Conservation (phyloP, 2,888 invertebrate species). For the Leptarthrus brevirostris region DNA sequence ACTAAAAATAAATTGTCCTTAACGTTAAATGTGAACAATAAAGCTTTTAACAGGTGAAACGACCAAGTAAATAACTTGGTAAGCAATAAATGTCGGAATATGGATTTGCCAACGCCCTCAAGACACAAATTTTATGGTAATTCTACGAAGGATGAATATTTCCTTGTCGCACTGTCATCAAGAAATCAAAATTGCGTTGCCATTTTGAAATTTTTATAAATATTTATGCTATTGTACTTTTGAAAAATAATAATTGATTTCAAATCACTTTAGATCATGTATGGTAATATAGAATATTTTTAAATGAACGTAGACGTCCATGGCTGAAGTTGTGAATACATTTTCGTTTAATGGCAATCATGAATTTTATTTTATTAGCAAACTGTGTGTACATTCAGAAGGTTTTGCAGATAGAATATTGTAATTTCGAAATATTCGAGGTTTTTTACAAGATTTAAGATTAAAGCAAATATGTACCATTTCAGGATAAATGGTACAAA, state of each 20-base stretch:
- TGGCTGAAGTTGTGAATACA: background rate
- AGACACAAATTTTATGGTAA: conserved; percentile 37
- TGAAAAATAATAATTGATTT: background rate
- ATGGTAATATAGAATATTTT: background rate
- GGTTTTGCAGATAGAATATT: background rate
- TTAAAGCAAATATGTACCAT: background rate
- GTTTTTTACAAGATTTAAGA: background rate
- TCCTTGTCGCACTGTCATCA: background rate
- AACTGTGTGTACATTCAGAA: conserved; percentile 3
- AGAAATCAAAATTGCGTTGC: background rate
- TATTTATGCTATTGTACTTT: background rate
- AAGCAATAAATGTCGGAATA: conserved; percentile 20
- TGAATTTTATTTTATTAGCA: background rate
- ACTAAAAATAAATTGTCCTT: conserved; percentile 40
- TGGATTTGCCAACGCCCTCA: conserved; percentile 20
- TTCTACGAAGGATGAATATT: background rate
- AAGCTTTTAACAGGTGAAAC: conserved; percentile 45
- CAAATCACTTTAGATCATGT: background rate
- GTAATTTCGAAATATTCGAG: background rate
- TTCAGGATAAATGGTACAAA: background rate
- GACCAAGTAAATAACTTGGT: conserved; percentile 38
- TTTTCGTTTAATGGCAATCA: background rate
- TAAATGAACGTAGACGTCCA: background rate
- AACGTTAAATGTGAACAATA: conserved; percentile 36
- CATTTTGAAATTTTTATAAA: conserved; percentile 32